Percentiles rank a stretch among this genome's conserved stretches.
These are phyloP conservation scores for Ascidia mentula DNA, from an alignment of 23 tunicate genomes.

Conservation along the genomic window DNA sequence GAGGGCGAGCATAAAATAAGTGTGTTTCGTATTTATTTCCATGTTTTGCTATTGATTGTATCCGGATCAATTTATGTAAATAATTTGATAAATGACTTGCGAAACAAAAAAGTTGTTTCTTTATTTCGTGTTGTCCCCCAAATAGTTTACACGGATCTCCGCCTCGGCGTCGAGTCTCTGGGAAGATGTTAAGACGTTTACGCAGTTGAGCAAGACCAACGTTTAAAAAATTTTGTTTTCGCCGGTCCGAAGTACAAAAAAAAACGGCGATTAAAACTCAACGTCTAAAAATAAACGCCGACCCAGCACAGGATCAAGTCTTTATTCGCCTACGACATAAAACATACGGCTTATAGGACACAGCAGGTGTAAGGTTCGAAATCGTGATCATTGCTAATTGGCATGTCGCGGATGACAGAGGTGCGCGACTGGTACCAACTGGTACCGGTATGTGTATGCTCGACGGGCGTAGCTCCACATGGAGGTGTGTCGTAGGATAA, in stretches of 20 bases:
- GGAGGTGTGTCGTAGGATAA: constrained; percentile 7
- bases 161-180: no score
- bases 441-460: constrained; percentile 2
- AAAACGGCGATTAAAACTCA: not conserved
- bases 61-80: no score
- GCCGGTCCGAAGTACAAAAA: not conserved
- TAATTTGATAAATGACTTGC: no score
- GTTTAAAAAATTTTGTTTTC: constrained; percentile 5
- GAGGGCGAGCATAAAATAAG: no score
- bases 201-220: no score
- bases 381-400: constrained; percentile 7
- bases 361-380: constrained; percentile 8
- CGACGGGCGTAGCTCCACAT: constrained; percentile 13
- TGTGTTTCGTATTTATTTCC: no score
- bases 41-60: no score
- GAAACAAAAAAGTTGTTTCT: no score
- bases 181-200: no score
- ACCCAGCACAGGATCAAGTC: not conserved
- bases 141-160: no score
- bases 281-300: not conserved
- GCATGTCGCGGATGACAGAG: constrained; percentile 1
- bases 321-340: not conserved
- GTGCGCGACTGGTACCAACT: not conserved
- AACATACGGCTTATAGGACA: not conserved
- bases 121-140: no score